Conservation (phyloP, 2,113 vertebrate species). For the Tor tambroides region DNA sequence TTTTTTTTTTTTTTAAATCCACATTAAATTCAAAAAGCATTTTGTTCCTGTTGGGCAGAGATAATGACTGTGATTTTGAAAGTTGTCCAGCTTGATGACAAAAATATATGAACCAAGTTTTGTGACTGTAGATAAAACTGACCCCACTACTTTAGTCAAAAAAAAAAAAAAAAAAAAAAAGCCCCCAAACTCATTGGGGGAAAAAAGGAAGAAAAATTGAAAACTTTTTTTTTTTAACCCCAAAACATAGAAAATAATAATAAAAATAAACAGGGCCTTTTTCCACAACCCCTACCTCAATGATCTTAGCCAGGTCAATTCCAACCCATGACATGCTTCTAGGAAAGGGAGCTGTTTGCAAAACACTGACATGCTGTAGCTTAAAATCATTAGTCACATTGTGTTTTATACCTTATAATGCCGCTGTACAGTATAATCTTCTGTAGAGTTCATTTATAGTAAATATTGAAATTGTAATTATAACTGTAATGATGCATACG, state of each 20-base stretch:
- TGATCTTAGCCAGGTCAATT: background rate
- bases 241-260: no score
- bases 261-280: no score
- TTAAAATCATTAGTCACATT: background rate
- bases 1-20: background rate
- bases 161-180: no score
- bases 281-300: no score
- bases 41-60: background rate
- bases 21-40: background rate
- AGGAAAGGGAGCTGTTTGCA: background rate
- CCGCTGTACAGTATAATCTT: background rate
- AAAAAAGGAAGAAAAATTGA: no score
- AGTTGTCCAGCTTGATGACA: no score
- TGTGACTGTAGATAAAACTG: no score
- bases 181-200: no score
- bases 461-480: background rate
- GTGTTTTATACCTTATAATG: background rate
- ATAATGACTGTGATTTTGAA: background rate
- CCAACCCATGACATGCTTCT: background rate
- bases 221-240: no score
- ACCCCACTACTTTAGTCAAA: no score
- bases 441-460: no score
- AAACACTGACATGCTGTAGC: background rate
- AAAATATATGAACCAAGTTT: no score
- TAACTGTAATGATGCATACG: background rate